Base-by-base conservation (phyloP, 2,797 vertebrate genomes). In the Tolypeutes matacus region DNA sequence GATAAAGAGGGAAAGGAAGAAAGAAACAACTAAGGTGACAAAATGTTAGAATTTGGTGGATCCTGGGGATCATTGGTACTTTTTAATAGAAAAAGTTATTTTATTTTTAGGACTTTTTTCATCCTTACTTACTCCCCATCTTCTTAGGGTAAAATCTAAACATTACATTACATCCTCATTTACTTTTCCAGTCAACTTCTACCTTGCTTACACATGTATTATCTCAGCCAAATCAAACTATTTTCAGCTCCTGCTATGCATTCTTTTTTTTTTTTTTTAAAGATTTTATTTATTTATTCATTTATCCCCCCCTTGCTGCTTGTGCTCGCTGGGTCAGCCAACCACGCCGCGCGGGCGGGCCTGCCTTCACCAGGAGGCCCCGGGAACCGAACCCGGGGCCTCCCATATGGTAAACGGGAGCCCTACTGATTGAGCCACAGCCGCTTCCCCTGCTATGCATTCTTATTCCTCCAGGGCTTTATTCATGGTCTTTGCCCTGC, bases 111-210 rank as follows among this genome's bases (percentile, higher is more conserved):
- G 73, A 62, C 18, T 72, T 78, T 82, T 73, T 62, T 89, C 64
- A 92, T 84, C 8, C 14, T 86, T 64, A 36, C 20, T 21, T 29
- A 10, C 9, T 95, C n/a, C 65, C 18, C 27, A 27, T 21, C 29
- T 92, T 49, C 29, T 84, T 82, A 76, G 36, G 82, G 84, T 90
- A 88, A 92, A 95, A 70, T 69, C 51, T 92, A 76, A 81, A 2
- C 42, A 64, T 31, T 64, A 9, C 51, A 49, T 5, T 67, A 15
- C 92, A 83, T 72, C 91, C 53, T 83, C 72, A 76, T n/a, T 64
- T 58, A 60, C 23, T n/a, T 92, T 29, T 93, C 58, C 49, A 89
- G 36, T 80, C 69, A 86, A 70, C 42, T 93, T 93, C 29, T 80
- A 39, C 65, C 21, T 83, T 94, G 34, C 64, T 86, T 87, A 39